Conservation (phyloP, 2,888 invertebrate genomes). For the Morpho helenor region DNA sequence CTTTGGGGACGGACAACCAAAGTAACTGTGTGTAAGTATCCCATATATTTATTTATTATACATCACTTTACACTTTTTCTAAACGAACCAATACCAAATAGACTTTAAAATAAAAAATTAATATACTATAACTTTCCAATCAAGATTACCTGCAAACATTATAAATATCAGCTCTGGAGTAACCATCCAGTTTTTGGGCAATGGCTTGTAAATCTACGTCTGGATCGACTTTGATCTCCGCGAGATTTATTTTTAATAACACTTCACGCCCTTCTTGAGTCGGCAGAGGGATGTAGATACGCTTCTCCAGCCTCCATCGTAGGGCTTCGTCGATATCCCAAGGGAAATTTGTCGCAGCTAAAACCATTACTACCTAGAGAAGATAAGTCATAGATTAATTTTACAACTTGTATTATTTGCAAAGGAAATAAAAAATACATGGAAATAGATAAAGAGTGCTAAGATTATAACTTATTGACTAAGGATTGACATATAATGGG, state of each 20-base stretch:
- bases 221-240: constrained; percentile 90
- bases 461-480: no score
- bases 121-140: no score
- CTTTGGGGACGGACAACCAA: no score
- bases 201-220: constrained; percentile 90
- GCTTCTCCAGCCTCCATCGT: constrained; percentile 94
- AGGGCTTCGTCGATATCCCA: constrained; percentile 99
- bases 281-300: constrained; percentile 98
- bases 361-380: constrained; percentile 96
- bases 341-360: constrained; percentile 99
- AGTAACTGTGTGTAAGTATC: no score
- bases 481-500: no score
- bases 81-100: no score
- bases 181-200: constrained; percentile 92
- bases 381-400: background rate
- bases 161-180: constrained; percentile 99
- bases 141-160: constrained; percentile 92
- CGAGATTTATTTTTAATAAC: constrained; percentile 91
- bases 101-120: no score
- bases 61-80: no score
- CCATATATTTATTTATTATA: no score
- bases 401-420: no score
- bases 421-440: background rate
- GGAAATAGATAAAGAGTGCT: no score
- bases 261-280: constrained; percentile 91